Conservation (phyloP, 2,797 vertebrate genomes). For the Carduelis carduelis region DNA sequence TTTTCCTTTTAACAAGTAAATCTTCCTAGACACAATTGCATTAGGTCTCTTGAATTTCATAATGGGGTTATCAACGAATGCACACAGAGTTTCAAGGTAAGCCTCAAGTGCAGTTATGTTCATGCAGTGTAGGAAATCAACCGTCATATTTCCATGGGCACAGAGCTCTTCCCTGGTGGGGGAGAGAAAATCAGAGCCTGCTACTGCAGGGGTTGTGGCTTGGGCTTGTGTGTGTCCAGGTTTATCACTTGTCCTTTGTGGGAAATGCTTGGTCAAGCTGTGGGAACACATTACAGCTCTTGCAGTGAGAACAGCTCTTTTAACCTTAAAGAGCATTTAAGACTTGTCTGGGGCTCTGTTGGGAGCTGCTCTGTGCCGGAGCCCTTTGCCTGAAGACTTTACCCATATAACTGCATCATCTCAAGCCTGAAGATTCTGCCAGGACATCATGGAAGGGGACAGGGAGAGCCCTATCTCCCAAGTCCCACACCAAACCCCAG, state of each 20-base stretch:
- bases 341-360: background rate
- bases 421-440: background rate
- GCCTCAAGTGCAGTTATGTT: constrained; percentile 11
- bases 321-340: too few species aligned
- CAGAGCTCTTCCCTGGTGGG: background rate
- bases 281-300: background rate
- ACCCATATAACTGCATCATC: fast-evolving
- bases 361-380: fast-evolving
- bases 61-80: constrained; percentile 47
- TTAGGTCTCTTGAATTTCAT: constrained; percentile 59
- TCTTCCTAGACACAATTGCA: constrained; percentile 56
- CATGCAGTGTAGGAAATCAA: background rate
- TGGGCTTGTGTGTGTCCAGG: background rate
- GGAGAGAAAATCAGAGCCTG: background rate
- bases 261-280: background rate
- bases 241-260: background rate
- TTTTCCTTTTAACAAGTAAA: constrained; percentile 64
- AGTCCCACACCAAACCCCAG: background rate
- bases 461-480: background rate
- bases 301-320: background rate
- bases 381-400: background rate
- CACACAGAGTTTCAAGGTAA: constrained; percentile 48
- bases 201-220: fast-evolving
- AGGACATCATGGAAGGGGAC: fast-evolving
- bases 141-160: background rate